Evolutionary conservation across 2,888 invertebrate genomes (phyloP).

Genomic region (Dryobotodes eremita): DNA sequence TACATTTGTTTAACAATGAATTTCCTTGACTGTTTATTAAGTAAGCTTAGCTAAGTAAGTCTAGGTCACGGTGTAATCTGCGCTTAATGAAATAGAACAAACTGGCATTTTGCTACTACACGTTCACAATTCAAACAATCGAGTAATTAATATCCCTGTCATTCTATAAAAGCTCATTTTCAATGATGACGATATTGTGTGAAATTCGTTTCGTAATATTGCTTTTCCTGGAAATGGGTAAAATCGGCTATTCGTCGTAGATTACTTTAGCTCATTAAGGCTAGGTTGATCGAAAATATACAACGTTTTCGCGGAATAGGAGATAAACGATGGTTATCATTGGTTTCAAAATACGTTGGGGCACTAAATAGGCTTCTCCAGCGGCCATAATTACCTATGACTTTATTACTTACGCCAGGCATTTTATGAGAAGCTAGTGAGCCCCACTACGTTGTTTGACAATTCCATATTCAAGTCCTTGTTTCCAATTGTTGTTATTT

Average conservation of each 20-base stretch:
- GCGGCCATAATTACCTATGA: not conserved
- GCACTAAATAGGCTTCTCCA: not conserved
- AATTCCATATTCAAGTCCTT: not conserved
- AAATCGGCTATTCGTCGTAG: not conserved
- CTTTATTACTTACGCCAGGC: too few relatives aligned
- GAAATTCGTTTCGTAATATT: not conserved
- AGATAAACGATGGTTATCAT: not conserved
- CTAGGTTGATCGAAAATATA: not conserved
- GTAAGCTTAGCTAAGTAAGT: not conserved
- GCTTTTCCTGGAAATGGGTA: not conserved
- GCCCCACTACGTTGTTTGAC: not conserved
- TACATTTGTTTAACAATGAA: too few relatives aligned
- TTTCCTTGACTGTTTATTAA: not conserved
- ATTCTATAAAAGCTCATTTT: not conserved
- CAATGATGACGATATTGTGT: not conserved
- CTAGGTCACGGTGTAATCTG: not conserved
- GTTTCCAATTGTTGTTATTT: too few relatives aligned
- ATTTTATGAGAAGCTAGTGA: not conserved
- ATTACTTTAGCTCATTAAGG: too few relatives aligned
- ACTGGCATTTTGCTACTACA: too few relatives aligned
- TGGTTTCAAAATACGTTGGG: not conserved
- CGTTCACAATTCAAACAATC: slow-evolving; percentile 20
- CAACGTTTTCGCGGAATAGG: too few relatives aligned
- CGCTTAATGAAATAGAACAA: too few relatives aligned
- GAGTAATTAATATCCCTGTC: slow-evolving; percentile 2